Conservation (phyloP, 2,797 vertebrate genomes). For the Brachymystax lenok region DNA sequence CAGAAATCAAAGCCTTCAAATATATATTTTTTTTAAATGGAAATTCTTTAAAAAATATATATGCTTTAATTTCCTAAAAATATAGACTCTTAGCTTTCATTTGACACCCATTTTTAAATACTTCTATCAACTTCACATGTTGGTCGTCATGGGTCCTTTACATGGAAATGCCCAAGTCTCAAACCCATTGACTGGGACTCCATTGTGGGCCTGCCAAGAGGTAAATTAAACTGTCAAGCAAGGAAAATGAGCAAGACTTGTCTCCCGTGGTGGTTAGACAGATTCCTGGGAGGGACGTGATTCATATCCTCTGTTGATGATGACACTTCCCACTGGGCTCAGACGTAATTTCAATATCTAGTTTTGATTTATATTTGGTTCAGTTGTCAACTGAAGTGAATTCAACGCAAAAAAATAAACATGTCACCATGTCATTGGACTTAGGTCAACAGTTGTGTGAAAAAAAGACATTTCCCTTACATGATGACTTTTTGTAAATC, state of each 20-base stretch:
- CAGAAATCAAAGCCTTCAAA: too few species aligned
- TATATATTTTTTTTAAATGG: too few species aligned
- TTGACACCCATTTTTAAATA: not conserved
- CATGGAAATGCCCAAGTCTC: not conserved
- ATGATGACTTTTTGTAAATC: too few species aligned
- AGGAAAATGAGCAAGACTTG: conserved; percentile 11
- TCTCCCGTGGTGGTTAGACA: not conserved
- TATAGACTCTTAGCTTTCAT: not conserved
- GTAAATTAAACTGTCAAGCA: conserved; percentile 43
- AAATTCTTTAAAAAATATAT: too few species aligned
- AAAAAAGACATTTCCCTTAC: too few species aligned
- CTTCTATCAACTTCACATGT: not conserved
- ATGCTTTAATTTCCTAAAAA: not conserved
- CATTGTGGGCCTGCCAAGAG: conserved; percentile 19
- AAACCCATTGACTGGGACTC: conserved; percentile 7
- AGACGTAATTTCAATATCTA: too few species aligned
- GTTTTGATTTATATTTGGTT: too few species aligned
- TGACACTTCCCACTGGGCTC: not conserved
- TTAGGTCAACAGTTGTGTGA: too few species aligned
- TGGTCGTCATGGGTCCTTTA: not conserved
- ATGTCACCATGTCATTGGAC: too few species aligned
- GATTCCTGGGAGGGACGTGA: not conserved
- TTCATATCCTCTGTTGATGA: not conserved
- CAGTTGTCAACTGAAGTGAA: too few species aligned
- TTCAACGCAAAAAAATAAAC: not conserved